Evolutionary conservation across 2,888 invertebrate species (phyloP).

Genomic region (Tromatobia lineatoria): DNA sequence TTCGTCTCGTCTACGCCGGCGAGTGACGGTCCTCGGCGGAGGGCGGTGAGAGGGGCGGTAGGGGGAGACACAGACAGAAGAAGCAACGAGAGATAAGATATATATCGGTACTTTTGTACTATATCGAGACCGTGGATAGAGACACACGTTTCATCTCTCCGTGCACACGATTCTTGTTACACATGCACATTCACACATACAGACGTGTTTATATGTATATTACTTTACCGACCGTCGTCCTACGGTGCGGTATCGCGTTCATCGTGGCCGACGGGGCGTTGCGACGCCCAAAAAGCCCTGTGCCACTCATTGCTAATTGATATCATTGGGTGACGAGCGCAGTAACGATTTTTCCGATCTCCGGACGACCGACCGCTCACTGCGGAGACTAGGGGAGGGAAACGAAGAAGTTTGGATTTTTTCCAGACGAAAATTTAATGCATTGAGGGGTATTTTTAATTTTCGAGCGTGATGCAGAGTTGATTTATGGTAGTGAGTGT

Average conservation of each 20-base stretch:
- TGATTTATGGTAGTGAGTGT: neutral
- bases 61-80: conserved; percentile 35
- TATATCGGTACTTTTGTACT: conserved; percentile 45
- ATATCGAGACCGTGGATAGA: conserved; percentile 17
- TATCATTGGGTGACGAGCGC: conserved; percentile 4
- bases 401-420: neutral
- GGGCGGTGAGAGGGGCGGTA: conserved; percentile 31
- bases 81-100: conserved; percentile 61
- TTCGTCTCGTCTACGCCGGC: conserved; percentile 42
- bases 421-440: neutral
- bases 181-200: neutral
- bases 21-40: conserved; percentile 6
- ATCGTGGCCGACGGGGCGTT: conserved; percentile 52
- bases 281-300: conserved; percentile 45
- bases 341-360: conserved; percentile 46
- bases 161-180: neutral
- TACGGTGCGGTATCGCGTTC: conserved; percentile 37
- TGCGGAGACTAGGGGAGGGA: neutral
- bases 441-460: neutral
- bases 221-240: conserved; percentile 56
- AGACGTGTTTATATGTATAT: neutral
- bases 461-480: neutral
- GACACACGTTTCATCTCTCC: conserved; percentile 21
- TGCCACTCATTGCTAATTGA: conserved; percentile 29
- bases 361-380: conserved; percentile 4